A percentile compares a stretch with the other conserved stretches of the same genome.
These are phyloP conservation scores for Limnephilus auricula DNA, from an alignment of 2,888 invertebrate species.

Conservation along the genomic window DNA sequence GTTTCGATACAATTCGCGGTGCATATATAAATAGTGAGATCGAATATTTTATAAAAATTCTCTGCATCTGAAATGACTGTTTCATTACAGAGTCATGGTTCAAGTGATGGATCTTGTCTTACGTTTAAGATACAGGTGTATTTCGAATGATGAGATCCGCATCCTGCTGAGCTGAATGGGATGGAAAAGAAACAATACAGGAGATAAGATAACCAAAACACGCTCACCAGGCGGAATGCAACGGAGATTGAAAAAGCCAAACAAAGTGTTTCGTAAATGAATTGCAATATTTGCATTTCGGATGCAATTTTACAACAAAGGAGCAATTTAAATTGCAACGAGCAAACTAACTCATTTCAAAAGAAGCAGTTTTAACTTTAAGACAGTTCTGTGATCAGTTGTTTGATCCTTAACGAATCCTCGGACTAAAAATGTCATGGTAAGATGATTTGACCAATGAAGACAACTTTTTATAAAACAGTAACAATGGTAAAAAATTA, in stretches of 20 bases:
- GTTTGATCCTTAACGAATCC: background rate
- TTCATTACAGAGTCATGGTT: background rate
- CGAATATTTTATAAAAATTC: background rate
- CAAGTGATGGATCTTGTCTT: background rate
- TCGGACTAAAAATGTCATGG: background rate
- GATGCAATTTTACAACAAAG: background rate
- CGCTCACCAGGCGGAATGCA: constrained; percentile 10
- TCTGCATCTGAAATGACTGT: background rate
- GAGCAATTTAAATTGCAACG: background rate
- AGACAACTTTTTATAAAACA: background rate
- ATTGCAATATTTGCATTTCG: constrained; percentile 4
- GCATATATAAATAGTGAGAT: background rate
- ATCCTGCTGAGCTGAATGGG: constrained; percentile 14
- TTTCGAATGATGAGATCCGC: background rate
- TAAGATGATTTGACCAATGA: background rate
- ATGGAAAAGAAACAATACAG: constrained; percentile 23
- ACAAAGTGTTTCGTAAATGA: constrained; percentile 7
- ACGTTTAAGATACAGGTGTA: background rate
- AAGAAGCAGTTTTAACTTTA: background rate
- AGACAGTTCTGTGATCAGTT: background rate
- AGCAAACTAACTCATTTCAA: background rate
- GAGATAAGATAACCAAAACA: background rate
- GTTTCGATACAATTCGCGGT: background rate
- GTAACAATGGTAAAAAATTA: background rate
- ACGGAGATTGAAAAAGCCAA: background rate